Conservation (phyloP, 2,888 invertebrate genomes). For the Xiphydria camelus region DNA sequence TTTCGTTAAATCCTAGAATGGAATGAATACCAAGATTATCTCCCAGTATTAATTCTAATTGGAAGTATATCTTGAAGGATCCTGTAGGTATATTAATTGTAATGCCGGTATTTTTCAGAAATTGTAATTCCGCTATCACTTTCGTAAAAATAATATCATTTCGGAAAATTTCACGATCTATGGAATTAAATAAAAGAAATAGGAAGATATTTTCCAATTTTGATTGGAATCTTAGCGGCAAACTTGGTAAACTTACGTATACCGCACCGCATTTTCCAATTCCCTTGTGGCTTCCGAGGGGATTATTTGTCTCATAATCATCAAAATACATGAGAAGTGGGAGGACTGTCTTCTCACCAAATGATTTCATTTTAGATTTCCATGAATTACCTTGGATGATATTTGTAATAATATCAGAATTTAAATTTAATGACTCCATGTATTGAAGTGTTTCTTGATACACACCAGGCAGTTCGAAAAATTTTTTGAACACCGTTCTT, state of each 20-base stretch:
- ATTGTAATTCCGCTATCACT: slow-evolving; percentile 22
- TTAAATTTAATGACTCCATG: slow-evolving; percentile 10
- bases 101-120: slow-evolving; percentile 17
- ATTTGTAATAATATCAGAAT: slow-evolving; percentile 18
- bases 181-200: slow-evolving; percentile 18
- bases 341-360: slow-evolving; percentile 14
- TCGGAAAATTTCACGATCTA: slow-evolving; percentile 14
- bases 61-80: slow-evolving; percentile 18
- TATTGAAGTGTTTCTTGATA: slow-evolving; percentile 21
- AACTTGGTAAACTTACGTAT: slow-evolving; percentile 17
- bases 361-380: slow-evolving; percentile 15
- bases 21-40: slow-evolving; percentile 28
- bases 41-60: slow-evolving; percentile 18
- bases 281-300: slow-evolving; percentile 21
- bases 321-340: slow-evolving; percentile 20
- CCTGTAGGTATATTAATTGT: slow-evolving; percentile 11
- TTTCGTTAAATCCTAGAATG: slow-evolving; percentile 22
- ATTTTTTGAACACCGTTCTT: slow-evolving; percentile 21
- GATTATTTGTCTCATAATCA: slow-evolving; percentile 26
- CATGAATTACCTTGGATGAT: too few relatives aligned
- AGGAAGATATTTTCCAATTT: slow-evolving; percentile 23
- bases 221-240: slow-evolving; percentile 19
- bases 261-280: slow-evolving; percentile 22
- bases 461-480: slow-evolving; percentile 26
- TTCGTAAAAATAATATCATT: slow-evolving; percentile 18